Conservation (phyloP, 2,888 invertebrate genomes). For the Thymelicus lineola region DNA sequence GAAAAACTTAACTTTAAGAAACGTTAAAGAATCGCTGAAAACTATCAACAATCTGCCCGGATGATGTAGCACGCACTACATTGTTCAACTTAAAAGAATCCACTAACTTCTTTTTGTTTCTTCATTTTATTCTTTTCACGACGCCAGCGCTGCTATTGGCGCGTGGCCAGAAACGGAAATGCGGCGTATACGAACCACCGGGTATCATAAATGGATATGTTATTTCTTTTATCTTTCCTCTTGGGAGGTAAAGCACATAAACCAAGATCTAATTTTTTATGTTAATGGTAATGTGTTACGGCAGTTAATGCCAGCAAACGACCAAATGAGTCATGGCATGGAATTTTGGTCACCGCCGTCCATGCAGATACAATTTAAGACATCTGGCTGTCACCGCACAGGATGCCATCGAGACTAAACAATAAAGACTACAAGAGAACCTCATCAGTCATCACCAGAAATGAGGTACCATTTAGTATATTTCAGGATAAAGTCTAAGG, state of each 20-base stretch:
- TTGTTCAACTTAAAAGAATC: conserved; percentile 14
- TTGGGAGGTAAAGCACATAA: conserved; percentile 1
- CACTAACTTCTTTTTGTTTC: conserved; percentile 8
- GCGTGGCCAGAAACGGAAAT: conserved; percentile 55
- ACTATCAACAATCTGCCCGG: background rate
- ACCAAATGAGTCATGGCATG: too few relatives aligned
- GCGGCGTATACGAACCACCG: conserved; percentile 15
- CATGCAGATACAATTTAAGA: too few relatives aligned
- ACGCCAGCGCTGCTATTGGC: conserved; percentile 48
- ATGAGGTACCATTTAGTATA: too few relatives aligned
- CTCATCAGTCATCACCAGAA: too few relatives aligned
- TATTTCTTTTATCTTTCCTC: conserved; percentile 13
- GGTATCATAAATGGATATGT: conserved; percentile 26
- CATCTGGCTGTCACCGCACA: too few relatives aligned
- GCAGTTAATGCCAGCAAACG: too few relatives aligned
- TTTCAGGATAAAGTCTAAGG: too few relatives aligned
- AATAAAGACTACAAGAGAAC: too few relatives aligned
- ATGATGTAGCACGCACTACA: conserved; percentile 10
- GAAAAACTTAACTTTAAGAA: too few relatives aligned
- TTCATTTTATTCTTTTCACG: conserved; percentile 14
- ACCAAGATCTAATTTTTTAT: background rate
- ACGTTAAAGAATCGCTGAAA: background rate
- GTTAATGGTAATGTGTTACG: background rate
- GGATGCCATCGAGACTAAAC: too few relatives aligned
- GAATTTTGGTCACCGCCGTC: too few relatives aligned